Evolutionary conservation across 1,140 invertebrate genomes (phyloP), one percentile per base, ranked within the genome.

Genomic region (Asobara japonica): DNA sequence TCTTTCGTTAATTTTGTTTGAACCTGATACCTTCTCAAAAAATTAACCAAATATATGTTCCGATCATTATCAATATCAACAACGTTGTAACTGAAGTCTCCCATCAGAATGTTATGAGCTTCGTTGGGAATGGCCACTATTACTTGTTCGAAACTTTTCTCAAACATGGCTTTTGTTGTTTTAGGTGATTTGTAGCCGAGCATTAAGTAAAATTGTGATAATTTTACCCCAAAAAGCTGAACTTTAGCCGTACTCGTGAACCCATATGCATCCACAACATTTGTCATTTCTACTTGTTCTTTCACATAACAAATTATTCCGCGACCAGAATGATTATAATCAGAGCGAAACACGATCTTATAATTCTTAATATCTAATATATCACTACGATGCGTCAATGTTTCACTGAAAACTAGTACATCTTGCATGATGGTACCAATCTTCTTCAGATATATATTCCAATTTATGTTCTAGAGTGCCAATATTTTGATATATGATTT

Each of bases 61-160:
- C 8, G 16, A 20, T 20, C 10, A n/a, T 45, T n/a, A 7, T 45
- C n/a, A 45, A 41, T 8, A 36, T 65, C 38, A 1, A 41, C 7
- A 1, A 27, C 22, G 22, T 45, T 66, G 36, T 45, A 41, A 45
- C 45, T 45, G 38, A 66, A 66, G 38, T 66, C 65, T 13, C 65
- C 33, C 3, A 66, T 0, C 1, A 41, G 2, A 36, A 65, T 38
- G 16, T 36, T 36, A 3, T 33, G n/a, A 10, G 3, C 20, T 18
- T 38, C 62, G n/a, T 3, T 4, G 6, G 8, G 31, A 11, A 6
- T 36, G 11, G 5, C 31, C 5, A 36, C 11, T 36, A 36, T 6
- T 5, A 36, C 5, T 36, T 36, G 5, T 5, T 36, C 31, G 11
- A 36, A 13, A n/a, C 6, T n/a, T 45, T 10, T 45, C 3, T 45